A percentile compares a stretch with the other conserved stretches of the same genome.
These are phyloP conservation scores for Leptinotarsa defecta DNA, from an alignment of 1,140 invertebrate species.

Conservation along the genomic window DNA sequence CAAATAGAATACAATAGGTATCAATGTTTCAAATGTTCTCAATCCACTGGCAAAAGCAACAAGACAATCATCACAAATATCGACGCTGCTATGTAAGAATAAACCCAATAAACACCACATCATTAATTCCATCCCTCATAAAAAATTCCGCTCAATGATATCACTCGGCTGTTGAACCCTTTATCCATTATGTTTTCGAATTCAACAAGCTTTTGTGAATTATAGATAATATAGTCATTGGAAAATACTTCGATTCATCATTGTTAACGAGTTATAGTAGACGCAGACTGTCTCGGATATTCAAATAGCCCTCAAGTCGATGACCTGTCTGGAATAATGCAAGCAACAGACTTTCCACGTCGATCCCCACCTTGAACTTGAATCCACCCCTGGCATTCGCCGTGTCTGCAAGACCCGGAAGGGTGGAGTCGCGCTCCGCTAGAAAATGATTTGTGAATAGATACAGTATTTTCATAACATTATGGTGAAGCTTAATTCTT, in stretches of 20 bases:
- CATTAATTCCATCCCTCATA: no score
- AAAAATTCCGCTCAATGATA: no score
- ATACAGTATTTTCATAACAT: neutral
- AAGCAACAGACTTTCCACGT: neutral
- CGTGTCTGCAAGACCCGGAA: neutral
- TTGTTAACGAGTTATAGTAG: neutral
- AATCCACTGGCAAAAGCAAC: no score
- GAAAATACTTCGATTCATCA: conserved; percentile 6
- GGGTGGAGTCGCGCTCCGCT: neutral
- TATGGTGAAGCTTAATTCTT: no score
- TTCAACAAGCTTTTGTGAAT: neutral
- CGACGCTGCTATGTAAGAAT: no score
- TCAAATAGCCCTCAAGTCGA: neutral
- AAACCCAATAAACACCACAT: no score
- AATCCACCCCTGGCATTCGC: neutral
- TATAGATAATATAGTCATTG: neutral
- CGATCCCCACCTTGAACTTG: conserved; percentile 2
- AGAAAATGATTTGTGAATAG: neutral
- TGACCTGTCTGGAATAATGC: neutral
- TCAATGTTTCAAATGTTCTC: no score
- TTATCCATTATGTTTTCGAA: neutral
- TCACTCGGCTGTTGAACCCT: no score
- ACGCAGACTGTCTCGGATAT: neutral
- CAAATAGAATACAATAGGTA: no score
- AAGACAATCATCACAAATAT: no score